Evolutionary conservation across 2,888 invertebrate species (phyloP).

Genomic region (Chrysomela aeneicollis): DNA sequence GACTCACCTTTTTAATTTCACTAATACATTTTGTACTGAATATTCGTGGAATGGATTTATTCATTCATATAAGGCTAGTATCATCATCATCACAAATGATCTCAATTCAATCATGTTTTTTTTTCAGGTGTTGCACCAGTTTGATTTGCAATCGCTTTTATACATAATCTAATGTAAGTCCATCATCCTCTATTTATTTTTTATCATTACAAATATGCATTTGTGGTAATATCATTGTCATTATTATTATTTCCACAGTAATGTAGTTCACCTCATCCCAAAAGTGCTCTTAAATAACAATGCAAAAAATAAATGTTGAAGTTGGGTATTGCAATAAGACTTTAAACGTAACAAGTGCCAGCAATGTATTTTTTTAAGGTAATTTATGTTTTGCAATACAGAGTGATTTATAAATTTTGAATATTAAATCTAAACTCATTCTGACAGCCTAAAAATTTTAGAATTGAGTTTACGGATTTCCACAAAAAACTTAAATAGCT

Average conservation of each 20-base stretch:
- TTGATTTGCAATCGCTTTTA: slow-evolving; percentile 47
- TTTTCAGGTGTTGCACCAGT: slow-evolving; percentile 42
- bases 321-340: slow-evolving; percentile 23
- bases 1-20: no score
- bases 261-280: slow-evolving; percentile 26
- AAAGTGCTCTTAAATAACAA: slow-evolving; percentile 34
- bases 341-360: slow-evolving; percentile 20
- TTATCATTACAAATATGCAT: slow-evolving; percentile 38
- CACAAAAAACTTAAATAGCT: no score
- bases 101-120: slow-evolving; percentile 19
- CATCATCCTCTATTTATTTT: slow-evolving; percentile 50
- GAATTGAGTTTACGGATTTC: no score
- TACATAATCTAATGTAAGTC: slow-evolving; percentile 45
- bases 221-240: slow-evolving; percentile 20
- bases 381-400: slow-evolving; percentile 13
- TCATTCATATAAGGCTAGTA: no score
- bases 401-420: background rate
- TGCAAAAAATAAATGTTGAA: slow-evolving; percentile 7
- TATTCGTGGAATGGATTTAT: no score
- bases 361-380: slow-evolving; percentile 20
- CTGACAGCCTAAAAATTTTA: no score
- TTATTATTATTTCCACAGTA: slow-evolving; percentile 27
- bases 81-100: no score
- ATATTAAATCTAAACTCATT: no score
- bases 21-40: no score